Conservation (phyloP, 2,888 invertebrate genomes). For the Rosalia funebris region DNA sequence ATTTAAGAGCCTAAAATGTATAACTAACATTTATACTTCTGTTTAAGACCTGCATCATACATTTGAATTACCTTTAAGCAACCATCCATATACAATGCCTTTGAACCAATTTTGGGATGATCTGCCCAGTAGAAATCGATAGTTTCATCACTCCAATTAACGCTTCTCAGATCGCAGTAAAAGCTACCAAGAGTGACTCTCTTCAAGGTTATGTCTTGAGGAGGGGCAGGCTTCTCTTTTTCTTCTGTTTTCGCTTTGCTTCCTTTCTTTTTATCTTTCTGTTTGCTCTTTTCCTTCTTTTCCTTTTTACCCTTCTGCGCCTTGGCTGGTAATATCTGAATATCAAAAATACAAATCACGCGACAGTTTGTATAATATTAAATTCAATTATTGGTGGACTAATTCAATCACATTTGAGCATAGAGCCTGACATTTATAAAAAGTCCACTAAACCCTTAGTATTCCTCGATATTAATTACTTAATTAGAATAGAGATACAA, state of each 20-base stretch:
- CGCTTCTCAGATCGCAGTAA: slow-evolving; percentile 63
- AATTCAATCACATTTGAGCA: too few species aligned
- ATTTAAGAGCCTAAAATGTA: slow-evolving; percentile 30
- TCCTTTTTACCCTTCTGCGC: slow-evolving; percentile 28
- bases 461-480: too few species aligned
- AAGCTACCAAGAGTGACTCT: slow-evolving; percentile 65
- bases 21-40: not conserved
- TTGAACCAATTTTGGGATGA: slow-evolving; percentile 50
- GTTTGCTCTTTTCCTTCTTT: slow-evolving; percentile 34
- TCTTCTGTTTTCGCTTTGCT: slow-evolving; percentile 35
- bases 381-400: too few species aligned
- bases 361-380: not conserved
- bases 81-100: slow-evolving; percentile 57
- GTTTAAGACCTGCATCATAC: not conserved
- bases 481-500: too few species aligned
- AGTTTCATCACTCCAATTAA: slow-evolving; percentile 68
- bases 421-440: too few species aligned
- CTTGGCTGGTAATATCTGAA: not conserved
- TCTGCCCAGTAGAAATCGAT: slow-evolving; percentile 71
- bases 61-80: slow-evolving; percentile 45
- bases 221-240: slow-evolving; percentile 24
- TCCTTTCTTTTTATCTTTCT: slow-evolving; percentile 29
- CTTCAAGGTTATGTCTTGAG: slow-evolving; percentile 53
- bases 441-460: too few species aligned
- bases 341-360: not conserved